These are phyloP conservation scores for Chauna torquata DNA, from an alignment of 2,113 vertebrate genomes.

Conservation along the genomic window DNA sequence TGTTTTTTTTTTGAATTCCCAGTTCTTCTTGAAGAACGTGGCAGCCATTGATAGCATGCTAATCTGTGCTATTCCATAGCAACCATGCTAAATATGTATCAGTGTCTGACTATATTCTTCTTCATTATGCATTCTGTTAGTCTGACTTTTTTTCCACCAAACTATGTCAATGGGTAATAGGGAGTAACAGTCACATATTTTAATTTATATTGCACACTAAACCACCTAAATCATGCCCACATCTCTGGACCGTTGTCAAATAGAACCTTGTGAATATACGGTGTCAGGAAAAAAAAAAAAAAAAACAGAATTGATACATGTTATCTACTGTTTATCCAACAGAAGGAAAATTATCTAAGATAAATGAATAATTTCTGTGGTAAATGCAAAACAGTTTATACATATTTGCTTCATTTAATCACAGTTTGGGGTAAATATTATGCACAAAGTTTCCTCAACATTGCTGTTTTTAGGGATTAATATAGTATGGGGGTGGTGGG, in stretches of 20 bases:
- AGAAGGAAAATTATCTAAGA: not conserved
- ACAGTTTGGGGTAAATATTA: not conserved
- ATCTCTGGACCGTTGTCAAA: not conserved
- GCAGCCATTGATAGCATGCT: not conserved
- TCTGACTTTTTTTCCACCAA: not conserved
- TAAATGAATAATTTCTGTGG: not conserved
- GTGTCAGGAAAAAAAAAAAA: not conserved
- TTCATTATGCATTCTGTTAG: not conserved
- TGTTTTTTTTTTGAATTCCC: not conserved
- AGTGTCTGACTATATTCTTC: not conserved
- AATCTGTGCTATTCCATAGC: slow-evolving; percentile 11
- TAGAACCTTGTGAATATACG: not conserved
- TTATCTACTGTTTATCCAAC: not conserved
- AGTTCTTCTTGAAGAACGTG: not conserved
- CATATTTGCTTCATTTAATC: not conserved
- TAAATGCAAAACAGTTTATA: not conserved
- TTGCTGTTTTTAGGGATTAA: not conserved
- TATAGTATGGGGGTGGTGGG: not conserved
- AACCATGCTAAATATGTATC: slow-evolving; percentile 35
- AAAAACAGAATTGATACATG: not conserved
- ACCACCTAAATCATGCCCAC: not conserved
- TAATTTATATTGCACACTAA: not conserved
- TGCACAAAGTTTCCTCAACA: not conserved
- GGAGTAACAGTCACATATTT: not conserved
- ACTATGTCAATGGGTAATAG: not conserved